Evolutionary conservation across 2,888 invertebrate genomes (phyloP).

Genomic region (Epistrophe eligans): DNA sequence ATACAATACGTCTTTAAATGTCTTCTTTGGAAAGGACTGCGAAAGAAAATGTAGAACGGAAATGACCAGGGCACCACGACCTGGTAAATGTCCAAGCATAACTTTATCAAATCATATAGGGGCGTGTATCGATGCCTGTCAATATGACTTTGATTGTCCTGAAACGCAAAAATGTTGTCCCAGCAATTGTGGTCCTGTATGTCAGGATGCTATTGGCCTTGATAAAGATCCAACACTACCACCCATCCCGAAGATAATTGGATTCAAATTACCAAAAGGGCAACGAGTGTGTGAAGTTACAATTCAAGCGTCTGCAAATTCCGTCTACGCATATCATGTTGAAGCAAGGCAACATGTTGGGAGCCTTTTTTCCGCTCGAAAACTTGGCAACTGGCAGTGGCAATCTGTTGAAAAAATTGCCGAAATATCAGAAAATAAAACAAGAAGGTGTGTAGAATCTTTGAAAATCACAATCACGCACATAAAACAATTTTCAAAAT

Average conservation of each 20-base stretch:
- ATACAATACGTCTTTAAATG: not conserved
- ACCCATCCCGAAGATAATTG: constrained; percentile 86
- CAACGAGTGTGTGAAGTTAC: constrained; percentile 85
- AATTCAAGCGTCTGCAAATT: constrained; percentile 80
- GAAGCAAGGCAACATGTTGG: constrained; percentile 90
- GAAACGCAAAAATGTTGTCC: constrained; percentile 89
- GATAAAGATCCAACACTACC: constrained; percentile 85
- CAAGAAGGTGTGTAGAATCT: constrained; percentile 72
- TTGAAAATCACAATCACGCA: not conserved
- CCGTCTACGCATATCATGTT: constrained; percentile 82
- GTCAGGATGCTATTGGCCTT: constrained; percentile 86
- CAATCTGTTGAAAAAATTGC: constrained; percentile 81
- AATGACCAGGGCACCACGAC: constrained; percentile 79
- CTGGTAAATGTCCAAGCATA: constrained; percentile 80
- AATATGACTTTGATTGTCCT: constrained; percentile 88
- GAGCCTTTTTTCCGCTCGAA: constrained; percentile 87
- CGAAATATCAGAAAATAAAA: constrained; percentile 78
- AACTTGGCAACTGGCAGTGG: constrained; percentile 87
- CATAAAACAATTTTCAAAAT: not conserved
- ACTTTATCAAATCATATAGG: constrained; percentile 77
- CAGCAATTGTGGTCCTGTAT: constrained; percentile 88
- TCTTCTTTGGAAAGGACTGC: constrained; percentile 75
- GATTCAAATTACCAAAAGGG: constrained; percentile 84
- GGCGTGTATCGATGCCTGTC: constrained; percentile 81
- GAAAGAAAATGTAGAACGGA: constrained; percentile 79